These are phyloP conservation scores for Meliscaeva auricollis DNA, from an alignment of 2,888 invertebrate species.

Conservation along the genomic window DNA sequence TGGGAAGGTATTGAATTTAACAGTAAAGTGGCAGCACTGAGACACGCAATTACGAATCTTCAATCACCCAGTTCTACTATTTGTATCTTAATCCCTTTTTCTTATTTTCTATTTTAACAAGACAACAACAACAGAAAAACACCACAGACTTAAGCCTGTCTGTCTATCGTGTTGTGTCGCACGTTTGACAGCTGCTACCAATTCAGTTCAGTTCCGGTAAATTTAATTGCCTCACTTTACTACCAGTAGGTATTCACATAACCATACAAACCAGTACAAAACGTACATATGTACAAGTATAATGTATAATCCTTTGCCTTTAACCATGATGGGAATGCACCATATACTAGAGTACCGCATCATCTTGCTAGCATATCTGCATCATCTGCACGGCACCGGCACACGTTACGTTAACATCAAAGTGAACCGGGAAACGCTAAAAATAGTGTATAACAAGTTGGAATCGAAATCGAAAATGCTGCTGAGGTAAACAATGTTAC, in stretches of 20 bases:
- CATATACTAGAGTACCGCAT: constrained; percentile 17
- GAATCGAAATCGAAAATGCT: constrained; percentile 26
- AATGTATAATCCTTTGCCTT: constrained; percentile 40
- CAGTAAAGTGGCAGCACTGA: constrained; percentile 18
- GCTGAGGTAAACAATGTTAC: constrained; percentile 31
- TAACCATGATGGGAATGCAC: constrained; percentile 37
- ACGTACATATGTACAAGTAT: not conserved
- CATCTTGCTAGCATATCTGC: constrained; percentile 10
- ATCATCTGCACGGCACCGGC: constrained; percentile 31
- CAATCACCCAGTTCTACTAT: constrained; percentile 9
- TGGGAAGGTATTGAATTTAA: no score
- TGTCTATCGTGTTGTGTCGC: constrained; percentile 33
- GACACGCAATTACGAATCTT: constrained; percentile 2
- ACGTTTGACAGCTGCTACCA: constrained; percentile 51
- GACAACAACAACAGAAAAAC: not conserved
- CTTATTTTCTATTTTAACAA: not conserved
- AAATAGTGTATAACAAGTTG: constrained; percentile 49
- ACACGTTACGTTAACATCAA: constrained; percentile 58
- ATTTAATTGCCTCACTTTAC: constrained; percentile 68
- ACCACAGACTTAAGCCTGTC: constrained; percentile 25
- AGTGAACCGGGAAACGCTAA: constrained; percentile 64
- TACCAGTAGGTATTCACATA: not conserved
- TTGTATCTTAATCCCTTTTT: not conserved
- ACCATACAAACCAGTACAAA: not conserved
- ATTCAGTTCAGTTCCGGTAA: constrained; percentile 67